Evolutionary conservation across 2,113 vertebrate species (phyloP).

Genomic region (Halcyon senegalensis): DNA sequence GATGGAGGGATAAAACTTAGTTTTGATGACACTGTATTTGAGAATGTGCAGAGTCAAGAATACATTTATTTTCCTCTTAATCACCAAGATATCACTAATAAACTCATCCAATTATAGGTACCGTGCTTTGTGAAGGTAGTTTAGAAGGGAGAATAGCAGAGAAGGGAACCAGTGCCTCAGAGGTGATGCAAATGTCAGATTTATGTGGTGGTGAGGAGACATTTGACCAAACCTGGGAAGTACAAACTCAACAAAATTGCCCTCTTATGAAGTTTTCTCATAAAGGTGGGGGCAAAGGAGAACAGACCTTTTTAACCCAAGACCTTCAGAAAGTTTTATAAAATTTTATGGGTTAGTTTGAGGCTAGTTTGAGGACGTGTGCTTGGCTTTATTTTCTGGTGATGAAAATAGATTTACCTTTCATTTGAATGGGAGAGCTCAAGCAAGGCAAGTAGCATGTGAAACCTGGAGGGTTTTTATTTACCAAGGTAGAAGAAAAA

Average conservation of each 20-base stretch:
- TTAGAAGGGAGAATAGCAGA: neutral
- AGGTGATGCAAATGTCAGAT: neutral
- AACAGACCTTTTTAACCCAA: neutral
- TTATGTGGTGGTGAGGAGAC: neutral
- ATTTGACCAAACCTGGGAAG: neutral
- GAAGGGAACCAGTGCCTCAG: neutral
- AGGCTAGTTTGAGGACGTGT: neutral
- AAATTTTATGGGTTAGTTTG: neutral
- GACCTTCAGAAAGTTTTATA: neutral
- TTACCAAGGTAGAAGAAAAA: neutral
- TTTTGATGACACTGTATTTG: neutral
- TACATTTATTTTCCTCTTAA: neutral
- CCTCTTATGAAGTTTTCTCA: neutral
- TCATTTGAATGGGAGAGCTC: neutral
- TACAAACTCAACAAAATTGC: neutral
- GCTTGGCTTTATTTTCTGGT: neutral
- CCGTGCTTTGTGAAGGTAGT: neutral
- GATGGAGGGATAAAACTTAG: neutral
- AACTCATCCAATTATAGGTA: neutral
- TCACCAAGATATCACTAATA: neutral
- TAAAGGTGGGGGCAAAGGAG: neutral
- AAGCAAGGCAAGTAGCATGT: neutral
- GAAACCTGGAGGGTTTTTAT: neutral
- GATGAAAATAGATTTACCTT: neutral
- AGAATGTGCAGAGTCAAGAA: neutral